Percentiles rank a stretch among this genome's conserved stretches.
These are phyloP conservation scores for Esox lucius DNA, from an alignment of 2,797 vertebrate genomes.

Conservation along the genomic window DNA sequence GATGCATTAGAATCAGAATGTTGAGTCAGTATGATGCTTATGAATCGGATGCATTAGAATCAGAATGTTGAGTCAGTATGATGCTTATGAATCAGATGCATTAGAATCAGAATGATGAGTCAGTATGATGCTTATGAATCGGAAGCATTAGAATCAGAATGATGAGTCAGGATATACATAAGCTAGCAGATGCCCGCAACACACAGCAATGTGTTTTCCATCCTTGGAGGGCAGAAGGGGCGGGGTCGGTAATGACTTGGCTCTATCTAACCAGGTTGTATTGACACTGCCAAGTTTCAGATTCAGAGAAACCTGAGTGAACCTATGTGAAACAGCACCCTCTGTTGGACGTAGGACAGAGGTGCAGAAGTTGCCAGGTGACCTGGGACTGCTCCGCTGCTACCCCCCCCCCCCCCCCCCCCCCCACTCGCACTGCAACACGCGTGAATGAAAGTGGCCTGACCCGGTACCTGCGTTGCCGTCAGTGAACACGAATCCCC, in stretches of 20 bases:
- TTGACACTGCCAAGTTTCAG: slow-evolving; percentile 8
- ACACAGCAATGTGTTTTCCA: not conserved
- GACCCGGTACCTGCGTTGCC: slow-evolving; percentile 60
- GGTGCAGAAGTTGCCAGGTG: slow-evolving; percentile 22
- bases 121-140: too few species aligned
- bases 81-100: too few species aligned
- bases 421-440: too few species aligned
- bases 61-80: too few species aligned
- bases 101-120: too few species aligned
- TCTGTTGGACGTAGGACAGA: slow-evolving; percentile 49
- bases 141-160: too few species aligned
- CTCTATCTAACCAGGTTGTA: slow-evolving; percentile 15
- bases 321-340: slow-evolving; percentile 49
- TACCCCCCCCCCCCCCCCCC: too few species aligned
- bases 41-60: too few species aligned
- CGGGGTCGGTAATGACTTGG: not conserved
- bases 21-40: too few species aligned
- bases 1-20: too few species aligned
- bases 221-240: not conserved
- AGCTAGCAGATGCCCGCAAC: not conserved
- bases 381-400: too few species aligned
- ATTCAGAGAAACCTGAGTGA: not conserved
- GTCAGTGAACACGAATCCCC: slow-evolving; percentile 10
- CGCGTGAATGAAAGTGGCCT: too few species aligned
- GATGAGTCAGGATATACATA: not conserved